Percentiles rank a stretch among this genome's conserved stretches.
These are phyloP conservation scores for Sitobion miscanthi DNA, from an alignment of 1,140 invertebrate species.

Conservation along the genomic window DNA sequence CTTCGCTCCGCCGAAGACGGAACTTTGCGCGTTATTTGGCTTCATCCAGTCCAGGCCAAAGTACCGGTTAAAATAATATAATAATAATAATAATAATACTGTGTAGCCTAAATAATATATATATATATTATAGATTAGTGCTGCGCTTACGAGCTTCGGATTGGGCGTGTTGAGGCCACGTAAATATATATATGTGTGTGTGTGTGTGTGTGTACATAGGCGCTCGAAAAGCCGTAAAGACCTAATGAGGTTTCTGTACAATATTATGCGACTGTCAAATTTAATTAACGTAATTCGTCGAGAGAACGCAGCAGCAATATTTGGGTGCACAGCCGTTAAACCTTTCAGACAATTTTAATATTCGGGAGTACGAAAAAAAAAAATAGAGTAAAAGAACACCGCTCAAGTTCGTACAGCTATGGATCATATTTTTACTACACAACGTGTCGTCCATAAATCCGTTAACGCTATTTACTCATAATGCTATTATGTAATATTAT, in stretches of 20 bases:
- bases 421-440: background rate
- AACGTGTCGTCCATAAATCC: background rate
- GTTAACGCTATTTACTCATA: background rate
- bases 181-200: background rate
- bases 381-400: background rate
- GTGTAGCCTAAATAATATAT: background rate
- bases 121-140: background rate
- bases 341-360: background rate
- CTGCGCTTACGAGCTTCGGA: background rate
- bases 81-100: background rate
- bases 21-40: conserved; percentile 16
- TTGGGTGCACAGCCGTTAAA: background rate
- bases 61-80: background rate
- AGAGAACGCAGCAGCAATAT: background rate
- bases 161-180: background rate
- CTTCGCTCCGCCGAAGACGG: background rate
- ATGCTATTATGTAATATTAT: conserved; percentile 12
- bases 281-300: conserved; percentile 39
- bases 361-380: background rate
- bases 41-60: background rate
- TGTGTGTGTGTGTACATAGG: background rate
- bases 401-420: background rate
- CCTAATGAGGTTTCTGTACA: conserved; percentile 28
- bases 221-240: background rate
- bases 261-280: conserved; percentile 29